These are phyloP conservation scores for Archips xylosteana DNA, from an alignment of 2,888 invertebrate species.

Conservation along the genomic window DNA sequence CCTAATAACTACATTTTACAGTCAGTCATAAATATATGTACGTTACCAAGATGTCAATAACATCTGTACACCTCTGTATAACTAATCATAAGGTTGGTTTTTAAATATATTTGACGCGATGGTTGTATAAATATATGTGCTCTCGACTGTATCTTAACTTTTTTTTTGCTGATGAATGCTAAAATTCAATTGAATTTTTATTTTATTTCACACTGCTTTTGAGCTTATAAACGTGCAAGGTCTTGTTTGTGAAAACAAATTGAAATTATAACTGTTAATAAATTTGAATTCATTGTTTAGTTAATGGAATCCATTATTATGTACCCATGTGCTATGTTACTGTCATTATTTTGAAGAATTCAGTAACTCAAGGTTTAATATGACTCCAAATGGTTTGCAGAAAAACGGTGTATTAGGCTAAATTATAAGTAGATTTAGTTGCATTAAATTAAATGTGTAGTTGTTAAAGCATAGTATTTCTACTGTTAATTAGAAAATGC, in stretches of 20 bases:
- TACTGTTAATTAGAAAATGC: constrained; percentile 73
- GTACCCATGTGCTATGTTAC: not conserved
- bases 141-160: too few species aligned
- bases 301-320: not conserved
- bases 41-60: too few species aligned
- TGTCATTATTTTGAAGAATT: not conserved
- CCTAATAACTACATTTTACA: too few species aligned
- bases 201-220: not conserved
- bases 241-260: not conserved
- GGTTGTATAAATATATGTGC: too few species aligned
- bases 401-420: constrained; percentile 30
- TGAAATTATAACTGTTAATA: not conserved
- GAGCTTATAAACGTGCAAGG: not conserved
- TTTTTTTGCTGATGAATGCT: not conserved
- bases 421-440: constrained; percentile 28
- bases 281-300: not conserved
- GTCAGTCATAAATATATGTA: too few species aligned
- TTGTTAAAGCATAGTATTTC: constrained; percentile 63
- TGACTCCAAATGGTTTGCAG: constrained; percentile 4
- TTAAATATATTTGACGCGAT: too few species aligned
- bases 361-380: not conserved
- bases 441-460: constrained; percentile 53
- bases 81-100: too few species aligned
- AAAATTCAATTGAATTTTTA: not conserved
- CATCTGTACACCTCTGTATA: too few species aligned